These are phyloP conservation scores for Coelinius sp. DNA, from an alignment of 2,888 invertebrate genomes.

Conservation along the genomic window DNA sequence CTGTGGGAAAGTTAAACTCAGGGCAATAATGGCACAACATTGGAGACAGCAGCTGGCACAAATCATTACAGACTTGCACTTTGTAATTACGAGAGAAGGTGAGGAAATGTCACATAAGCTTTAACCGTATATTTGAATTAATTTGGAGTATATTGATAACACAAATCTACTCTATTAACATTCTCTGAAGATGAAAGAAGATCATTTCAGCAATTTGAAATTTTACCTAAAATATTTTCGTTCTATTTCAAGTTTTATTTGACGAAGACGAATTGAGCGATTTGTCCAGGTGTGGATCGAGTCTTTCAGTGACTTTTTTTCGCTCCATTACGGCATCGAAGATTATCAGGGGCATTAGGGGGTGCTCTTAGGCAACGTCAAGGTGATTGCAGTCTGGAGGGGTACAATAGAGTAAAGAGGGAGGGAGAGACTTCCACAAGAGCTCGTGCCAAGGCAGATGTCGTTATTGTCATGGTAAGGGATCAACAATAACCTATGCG, in stretches of 20 bases:
- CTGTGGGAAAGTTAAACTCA: conserved; percentile 23
- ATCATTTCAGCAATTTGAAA: not conserved
- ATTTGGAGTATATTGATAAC: not conserved
- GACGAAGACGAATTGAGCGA: conserved; percentile 21
- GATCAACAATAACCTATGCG: conserved; percentile 53
- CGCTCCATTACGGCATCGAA: conserved; percentile 52
- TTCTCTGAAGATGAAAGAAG: not conserved
- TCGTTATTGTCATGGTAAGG: conserved; percentile 68
- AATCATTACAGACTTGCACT: conserved; percentile 16
- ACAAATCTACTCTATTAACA: not conserved
- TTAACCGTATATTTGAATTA: not conserved
- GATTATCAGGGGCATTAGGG: conserved; percentile 47
- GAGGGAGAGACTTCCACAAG: conserved; percentile 21
- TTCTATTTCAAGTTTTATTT: not conserved
- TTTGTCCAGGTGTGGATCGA: conserved; percentile 40
- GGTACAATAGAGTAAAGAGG: conserved; percentile 24
- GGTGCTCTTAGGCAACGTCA: conserved; percentile 9
- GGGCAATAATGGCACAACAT: conserved; percentile 28
- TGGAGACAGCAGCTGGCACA: conserved; percentile 17
- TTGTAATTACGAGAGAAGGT: conserved; percentile 6
- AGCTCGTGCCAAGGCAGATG: conserved; percentile 67
- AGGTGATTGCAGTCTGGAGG: conserved; percentile 31
- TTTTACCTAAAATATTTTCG: not conserved
- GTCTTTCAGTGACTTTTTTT: conserved; percentile 35
- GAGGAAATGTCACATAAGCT: conserved; percentile 1